A percentile compares a stretch with the other conserved stretches of the same genome.
Conservation (phyloP, 2,888 invertebrate genomes). For the Polymixis lichenea region DNA sequence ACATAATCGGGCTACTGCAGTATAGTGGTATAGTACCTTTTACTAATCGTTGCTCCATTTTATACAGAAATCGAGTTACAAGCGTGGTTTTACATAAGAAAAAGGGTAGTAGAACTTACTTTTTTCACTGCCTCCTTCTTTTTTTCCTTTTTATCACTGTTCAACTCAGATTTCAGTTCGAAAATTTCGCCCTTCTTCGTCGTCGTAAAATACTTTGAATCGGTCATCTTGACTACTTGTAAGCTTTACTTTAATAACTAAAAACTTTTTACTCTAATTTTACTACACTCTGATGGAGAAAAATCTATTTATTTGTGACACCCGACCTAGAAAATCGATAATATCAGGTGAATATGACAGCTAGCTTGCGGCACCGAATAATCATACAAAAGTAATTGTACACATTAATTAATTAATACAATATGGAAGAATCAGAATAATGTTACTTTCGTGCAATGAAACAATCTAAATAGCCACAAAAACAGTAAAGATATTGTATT, state of each 20-base stretch:
- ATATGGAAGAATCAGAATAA: not conserved
- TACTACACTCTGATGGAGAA: constrained; percentile 45
- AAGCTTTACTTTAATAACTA: too few species aligned
- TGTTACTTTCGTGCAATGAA: constrained; percentile 10
- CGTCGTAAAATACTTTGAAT: constrained; percentile 99
- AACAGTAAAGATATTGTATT: constrained; percentile 30
- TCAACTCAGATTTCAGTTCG: constrained; percentile 99
- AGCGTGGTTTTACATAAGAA: not conserved
- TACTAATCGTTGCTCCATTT: not conserved
- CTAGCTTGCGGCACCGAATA: constrained; percentile 41
- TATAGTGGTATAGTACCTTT: not conserved
- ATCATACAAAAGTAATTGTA: constrained; percentile 11
- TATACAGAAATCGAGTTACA: not conserved
- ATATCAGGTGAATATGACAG: constrained; percentile 64
- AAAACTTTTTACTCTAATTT: constrained; percentile 37
- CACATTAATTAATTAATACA: constrained; percentile 1
- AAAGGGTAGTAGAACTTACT: constrained; percentile 89
- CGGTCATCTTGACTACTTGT: constrained; percentile 94
- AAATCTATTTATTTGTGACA: constrained; percentile 59
- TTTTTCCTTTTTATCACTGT: constrained; percentile 99
- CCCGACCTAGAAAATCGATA: constrained; percentile 78
- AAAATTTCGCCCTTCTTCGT: constrained; percentile 99
- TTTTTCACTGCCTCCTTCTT: constrained; percentile 99
- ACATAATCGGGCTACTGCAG: not conserved
- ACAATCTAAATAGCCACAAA: not conserved